These are phyloP conservation scores for Tipula unca DNA, from an alignment of 2,888 invertebrate species.

Conservation along the genomic window DNA sequence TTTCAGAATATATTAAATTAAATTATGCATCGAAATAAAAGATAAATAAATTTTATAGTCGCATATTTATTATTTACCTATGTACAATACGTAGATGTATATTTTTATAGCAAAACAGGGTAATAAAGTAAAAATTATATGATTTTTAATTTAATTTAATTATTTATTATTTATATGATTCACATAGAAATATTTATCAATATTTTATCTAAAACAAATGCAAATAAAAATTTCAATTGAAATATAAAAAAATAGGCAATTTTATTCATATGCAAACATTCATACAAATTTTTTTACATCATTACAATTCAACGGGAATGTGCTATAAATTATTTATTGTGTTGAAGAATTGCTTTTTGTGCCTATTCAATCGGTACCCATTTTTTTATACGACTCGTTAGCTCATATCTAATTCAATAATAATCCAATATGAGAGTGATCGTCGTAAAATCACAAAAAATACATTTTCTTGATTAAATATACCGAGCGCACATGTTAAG, in stretches of 20 bases:
- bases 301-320: not conserved
- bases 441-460: not conserved
- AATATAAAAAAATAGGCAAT: not conserved
- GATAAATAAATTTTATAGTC: not conserved
- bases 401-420: not conserved
- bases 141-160: not conserved
- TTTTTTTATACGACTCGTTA: not conserved
- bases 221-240: not conserved
- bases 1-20: not conserved
- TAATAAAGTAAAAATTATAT: not conserved
- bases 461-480: not conserved
- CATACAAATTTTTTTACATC: not conserved
- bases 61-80: not conserved
- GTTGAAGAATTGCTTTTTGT: not conserved
- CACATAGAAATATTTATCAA: not conserved
- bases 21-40: not conserved
- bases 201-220: not conserved
- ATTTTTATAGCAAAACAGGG: not conserved
- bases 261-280: not conserved
- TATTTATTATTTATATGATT: not conserved
- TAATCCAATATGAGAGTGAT: not conserved
- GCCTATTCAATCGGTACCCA: not conserved
- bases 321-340: not conserved
- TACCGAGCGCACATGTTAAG: not conserved
- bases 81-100: not conserved